Evolutionary conservation across 2,113 vertebrate species (phyloP).

Genomic region (Oreocharis arfaki): DNA sequence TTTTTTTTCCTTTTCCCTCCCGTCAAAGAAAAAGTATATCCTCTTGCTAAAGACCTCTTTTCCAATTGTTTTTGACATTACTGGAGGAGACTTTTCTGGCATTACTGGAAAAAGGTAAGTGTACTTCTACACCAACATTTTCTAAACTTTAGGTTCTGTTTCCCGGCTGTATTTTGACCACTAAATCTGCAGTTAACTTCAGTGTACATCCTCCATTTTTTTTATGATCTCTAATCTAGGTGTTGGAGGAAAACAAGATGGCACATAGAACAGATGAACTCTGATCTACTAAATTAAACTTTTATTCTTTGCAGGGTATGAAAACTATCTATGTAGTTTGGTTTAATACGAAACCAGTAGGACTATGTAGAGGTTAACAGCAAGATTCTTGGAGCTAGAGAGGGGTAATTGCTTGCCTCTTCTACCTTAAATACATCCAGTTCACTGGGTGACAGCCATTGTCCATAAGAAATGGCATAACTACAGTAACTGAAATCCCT

Average conservation of each 20-base stretch:
- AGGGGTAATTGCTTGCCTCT: background rate
- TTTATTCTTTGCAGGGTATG: background rate
- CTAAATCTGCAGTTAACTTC: background rate
- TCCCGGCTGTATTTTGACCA: background rate
- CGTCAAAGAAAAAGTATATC: background rate
- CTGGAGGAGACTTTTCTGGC: background rate
- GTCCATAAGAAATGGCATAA: background rate
- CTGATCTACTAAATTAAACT: background rate
- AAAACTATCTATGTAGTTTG: accelerated
- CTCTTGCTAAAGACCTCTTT: background rate
- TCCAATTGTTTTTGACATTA: background rate
- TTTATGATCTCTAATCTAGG: background rate
- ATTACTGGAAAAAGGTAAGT: background rate
- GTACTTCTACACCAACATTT: background rate
- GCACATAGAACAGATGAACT: background rate
- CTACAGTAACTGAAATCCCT: background rate
- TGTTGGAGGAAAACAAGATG: background rate
- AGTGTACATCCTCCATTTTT: background rate
- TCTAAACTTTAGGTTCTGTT: background rate
- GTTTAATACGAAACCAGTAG: background rate
- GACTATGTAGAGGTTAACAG: background rate
- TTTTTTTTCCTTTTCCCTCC: background rate
- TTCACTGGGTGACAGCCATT: background rate
- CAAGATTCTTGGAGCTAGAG: background rate
- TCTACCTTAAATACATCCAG: background rate